phyloP scores from a whole-genome alignment of 2,888 invertebrate genomes.

The Athalia circularis region DNA sequence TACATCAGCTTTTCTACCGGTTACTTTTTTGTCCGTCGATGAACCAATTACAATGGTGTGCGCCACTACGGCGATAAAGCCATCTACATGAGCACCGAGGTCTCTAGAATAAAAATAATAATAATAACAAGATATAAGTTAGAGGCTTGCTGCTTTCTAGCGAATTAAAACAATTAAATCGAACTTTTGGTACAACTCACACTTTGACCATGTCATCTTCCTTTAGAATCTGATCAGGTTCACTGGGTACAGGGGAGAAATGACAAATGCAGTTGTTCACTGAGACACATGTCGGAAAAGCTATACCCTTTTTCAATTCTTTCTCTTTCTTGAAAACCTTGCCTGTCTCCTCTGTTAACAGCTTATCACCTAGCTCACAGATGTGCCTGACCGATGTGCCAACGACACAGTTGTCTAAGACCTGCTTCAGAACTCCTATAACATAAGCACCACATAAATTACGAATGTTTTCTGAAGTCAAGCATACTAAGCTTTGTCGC shows the following conservation, averaged over 20 bases:
- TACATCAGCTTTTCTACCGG: slow-evolving; percentile 95
- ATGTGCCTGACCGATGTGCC: slow-evolving; percentile 93
- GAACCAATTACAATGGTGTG: slow-evolving; percentile 95
- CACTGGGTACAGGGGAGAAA: slow-evolving; percentile 96
- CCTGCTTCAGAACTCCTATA: slow-evolving; percentile 90
- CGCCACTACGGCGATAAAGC: slow-evolving; percentile 98
- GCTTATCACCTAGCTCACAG: slow-evolving; percentile 93
- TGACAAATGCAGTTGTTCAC: slow-evolving; percentile 99
- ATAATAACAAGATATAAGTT: slow-evolving; percentile 54
- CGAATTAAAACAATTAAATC: background rate
- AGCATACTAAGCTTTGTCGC: background rate
- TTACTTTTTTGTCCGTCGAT: slow-evolving; percentile 82
- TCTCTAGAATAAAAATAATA: slow-evolving; percentile 80
- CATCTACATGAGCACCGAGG: slow-evolving; percentile 98
- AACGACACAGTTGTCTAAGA: slow-evolving; percentile 90
- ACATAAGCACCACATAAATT: background rate
- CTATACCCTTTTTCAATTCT: slow-evolving; percentile 97
- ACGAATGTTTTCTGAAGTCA: slow-evolving; percentile 1
- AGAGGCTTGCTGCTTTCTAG: background rate
- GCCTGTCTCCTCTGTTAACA: slow-evolving; percentile 91
- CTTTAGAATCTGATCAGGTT: slow-evolving; percentile 89
- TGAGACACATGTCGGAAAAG: slow-evolving; percentile 99
- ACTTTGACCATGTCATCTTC: slow-evolving; percentile 97
- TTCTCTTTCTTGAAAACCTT: slow-evolving; percentile 99
- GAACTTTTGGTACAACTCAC: slow-evolving; percentile 78